Conservation (phyloP, 2,797 vertebrate genomes). For the Neostethus bicornis region DNA sequence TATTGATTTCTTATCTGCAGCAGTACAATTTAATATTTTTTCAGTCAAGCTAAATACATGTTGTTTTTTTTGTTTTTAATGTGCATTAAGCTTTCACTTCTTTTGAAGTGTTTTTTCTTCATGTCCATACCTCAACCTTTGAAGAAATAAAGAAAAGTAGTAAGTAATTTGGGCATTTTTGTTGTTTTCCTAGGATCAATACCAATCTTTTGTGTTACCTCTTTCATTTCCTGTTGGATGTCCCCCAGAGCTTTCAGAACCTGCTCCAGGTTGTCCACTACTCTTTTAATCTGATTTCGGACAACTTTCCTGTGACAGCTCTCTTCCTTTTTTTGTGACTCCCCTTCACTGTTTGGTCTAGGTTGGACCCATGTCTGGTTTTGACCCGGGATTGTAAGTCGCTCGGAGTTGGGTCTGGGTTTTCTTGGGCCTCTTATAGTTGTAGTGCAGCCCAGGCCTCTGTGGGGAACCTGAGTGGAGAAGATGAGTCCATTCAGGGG, state of each 20-base stretch:
- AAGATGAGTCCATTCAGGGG: constrained; percentile 68
- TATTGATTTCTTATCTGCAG: constrained; percentile 45
- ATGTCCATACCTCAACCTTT: too few relatives aligned
- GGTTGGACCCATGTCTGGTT: constrained; percentile 46
- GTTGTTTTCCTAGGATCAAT: constrained; percentile 3
- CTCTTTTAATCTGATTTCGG: constrained; percentile 79
- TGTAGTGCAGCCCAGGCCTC: constrained; percentile 29
- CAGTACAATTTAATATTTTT: too few relatives aligned
- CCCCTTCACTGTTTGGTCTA: constrained; percentile 19
- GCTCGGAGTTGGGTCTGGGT: constrained; percentile 39
- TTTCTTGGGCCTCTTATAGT: constrained; percentile 48
- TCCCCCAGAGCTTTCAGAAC: constrained; percentile 79
- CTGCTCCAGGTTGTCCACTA: constrained; percentile 80
- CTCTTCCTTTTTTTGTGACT: constrained; percentile 31
- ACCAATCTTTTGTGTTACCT: constrained; percentile 66
- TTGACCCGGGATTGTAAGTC: constrained; percentile 24
- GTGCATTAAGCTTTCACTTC: constrained; percentile 17
- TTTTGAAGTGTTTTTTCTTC: constrained; percentile 6
- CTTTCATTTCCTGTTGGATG: constrained; percentile 84
- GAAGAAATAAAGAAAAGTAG: too few relatives aligned
- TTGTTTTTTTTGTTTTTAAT: too few relatives aligned
- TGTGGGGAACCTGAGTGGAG: constrained; percentile 68
- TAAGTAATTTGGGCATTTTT: not conserved
- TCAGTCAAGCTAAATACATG: constrained; percentile 23
- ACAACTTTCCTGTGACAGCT: constrained; percentile 67